Percentiles rank a stretch among this genome's conserved stretches.
Conservation (phyloP, 2,888 invertebrate genomes). For the Thumatha senex region DNA sequence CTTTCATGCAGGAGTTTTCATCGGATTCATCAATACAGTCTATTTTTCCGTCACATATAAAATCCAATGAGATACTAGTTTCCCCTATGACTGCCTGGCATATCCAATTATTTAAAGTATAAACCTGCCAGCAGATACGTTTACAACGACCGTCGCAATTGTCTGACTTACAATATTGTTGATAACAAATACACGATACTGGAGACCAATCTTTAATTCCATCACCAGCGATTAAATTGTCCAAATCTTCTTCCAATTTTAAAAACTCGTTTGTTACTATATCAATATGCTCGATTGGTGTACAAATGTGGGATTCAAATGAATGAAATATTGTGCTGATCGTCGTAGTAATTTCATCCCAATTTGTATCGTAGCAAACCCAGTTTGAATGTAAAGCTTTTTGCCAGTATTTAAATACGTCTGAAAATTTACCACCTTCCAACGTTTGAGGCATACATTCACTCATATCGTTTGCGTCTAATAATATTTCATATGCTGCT, state of each 20-base stretch:
- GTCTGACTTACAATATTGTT: constrained; percentile 39
- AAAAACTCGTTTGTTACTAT: neutral
- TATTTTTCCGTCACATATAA: constrained; percentile 67
- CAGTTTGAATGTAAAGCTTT: neutral
- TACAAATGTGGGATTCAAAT: neutral
- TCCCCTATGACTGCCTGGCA: constrained; percentile 51
- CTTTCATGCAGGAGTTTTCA: constrained; percentile 53
- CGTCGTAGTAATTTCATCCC: neutral
- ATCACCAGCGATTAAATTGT: neutral
- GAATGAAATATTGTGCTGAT: neutral
- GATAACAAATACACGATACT: constrained; percentile 50
- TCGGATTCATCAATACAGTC: constrained; percentile 70
- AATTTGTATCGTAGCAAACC: neutral
- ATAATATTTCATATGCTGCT: neutral
- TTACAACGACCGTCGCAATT: constrained; percentile 51
- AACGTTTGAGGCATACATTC: neutral
- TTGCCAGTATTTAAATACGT: neutral
- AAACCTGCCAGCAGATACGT: constrained; percentile 56
- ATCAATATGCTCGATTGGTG: neutral
- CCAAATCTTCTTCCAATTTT: neutral
- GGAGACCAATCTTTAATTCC: neutral
- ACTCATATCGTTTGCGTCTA: neutral
- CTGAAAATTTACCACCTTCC: neutral
- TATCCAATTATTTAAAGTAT: constrained; percentile 50
- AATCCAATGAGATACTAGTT: constrained; percentile 47